These are phyloP conservation scores for Myiotriccus ornatus DNA, from an alignment of 2,797 vertebrate genomes.

Conservation along the genomic window DNA sequence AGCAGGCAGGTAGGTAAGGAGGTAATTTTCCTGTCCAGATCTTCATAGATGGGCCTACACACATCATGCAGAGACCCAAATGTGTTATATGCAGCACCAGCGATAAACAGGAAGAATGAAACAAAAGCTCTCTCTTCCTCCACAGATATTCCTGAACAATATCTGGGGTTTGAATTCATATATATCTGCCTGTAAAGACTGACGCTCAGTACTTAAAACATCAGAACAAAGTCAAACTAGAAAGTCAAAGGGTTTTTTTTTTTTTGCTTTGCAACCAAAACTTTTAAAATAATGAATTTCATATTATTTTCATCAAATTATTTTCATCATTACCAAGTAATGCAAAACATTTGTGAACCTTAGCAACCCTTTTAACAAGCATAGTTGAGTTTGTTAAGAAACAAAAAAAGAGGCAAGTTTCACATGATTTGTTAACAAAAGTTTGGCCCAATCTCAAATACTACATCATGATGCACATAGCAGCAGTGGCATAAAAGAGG, in stretches of 20 bases:
- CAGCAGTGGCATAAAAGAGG: background rate
- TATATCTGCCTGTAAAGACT: background rate
- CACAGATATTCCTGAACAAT: background rate
- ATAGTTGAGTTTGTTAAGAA: background rate
- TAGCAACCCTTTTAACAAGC: background rate
- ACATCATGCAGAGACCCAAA: background rate
- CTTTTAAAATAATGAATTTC: background rate
- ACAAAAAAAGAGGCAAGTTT: background rate
- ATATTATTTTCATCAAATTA: background rate
- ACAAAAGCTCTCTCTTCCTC: background rate
- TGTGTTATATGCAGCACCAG: background rate
- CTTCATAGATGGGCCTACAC: background rate
- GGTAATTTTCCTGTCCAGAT: background rate
- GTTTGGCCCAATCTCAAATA: background rate
- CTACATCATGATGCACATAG: background rate
- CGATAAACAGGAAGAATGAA: accelerated
- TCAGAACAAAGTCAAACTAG: background rate
- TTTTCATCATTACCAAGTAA: no score
- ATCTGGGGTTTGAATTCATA: background rate
- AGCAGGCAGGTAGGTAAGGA: background rate
- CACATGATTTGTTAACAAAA: background rate
- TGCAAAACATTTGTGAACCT: background rate
- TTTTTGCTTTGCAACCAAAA: background rate
- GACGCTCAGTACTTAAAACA: background rate
- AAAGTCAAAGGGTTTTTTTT: background rate